Evolutionary conservation across 2,797 vertebrate genomes (phyloP), one percentile per base, ranked within the genome.

Genomic region (Enteromius argenteus): DNA sequence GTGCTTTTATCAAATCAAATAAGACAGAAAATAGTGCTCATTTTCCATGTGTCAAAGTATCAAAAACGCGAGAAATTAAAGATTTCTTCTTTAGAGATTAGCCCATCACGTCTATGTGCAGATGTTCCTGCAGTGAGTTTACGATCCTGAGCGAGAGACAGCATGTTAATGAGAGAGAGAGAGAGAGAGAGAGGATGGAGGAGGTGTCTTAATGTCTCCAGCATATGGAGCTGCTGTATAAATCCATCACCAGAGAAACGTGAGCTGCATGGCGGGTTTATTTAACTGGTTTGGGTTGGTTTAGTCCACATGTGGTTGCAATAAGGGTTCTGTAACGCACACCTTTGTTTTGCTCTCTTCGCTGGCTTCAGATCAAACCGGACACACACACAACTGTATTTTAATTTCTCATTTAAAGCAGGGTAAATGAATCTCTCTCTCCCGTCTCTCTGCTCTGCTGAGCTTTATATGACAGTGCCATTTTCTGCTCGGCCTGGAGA

Each of bases 401-500:
- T 56, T 39, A 11, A 42, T 69, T 49, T 27, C 46, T 69, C 27
- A 49, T 67, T 68, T 80, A 39, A 69, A 80, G n/a, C 27, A 56
- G 32, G 39, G 46, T 19, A 39, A 13, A 80, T 39, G 13, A 67
- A 53, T 77, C 51, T 32, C 44, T 27, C 58, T 5, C 17, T 23
- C 85, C 67, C 7, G 2, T 73, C 32, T 49, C 37, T 84, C 72
- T 83, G 90, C 90, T 86, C 51, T 44, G 81, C 60, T 90, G 90
- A 88, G 90, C 91, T 92, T 91, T 91, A 93, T 92, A 87, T 84
- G 89, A 92, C 91, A 92, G 85, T 42, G 88, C 89, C 85, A 90
- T 92, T 92, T 93, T 89, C 91, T 83, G 84, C 90, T 88, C 79
- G 62, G 84, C 75, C 89, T 87, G 83, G 89, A 89, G 87, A 92